A percentile compares a stretch with the other conserved stretches of the same genome.
Conservation (phyloP, 2,113 vertebrate genomes). For the Chionomys nivalis region DNA sequence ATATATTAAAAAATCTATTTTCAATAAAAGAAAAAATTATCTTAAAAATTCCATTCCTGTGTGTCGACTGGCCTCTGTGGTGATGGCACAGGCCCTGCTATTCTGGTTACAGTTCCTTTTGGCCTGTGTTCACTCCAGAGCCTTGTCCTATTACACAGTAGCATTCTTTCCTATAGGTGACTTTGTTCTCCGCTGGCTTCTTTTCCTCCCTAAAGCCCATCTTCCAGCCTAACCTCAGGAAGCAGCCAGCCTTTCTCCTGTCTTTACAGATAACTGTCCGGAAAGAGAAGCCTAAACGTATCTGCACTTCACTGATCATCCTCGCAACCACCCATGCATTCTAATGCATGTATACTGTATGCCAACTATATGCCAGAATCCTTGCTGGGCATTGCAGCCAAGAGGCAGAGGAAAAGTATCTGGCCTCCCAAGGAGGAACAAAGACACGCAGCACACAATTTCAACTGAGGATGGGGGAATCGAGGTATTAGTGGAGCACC, state of each 20-base stretch:
- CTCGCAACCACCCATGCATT: neutral
- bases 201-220: conserved; percentile 3
- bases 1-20: neutral
- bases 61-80: neutral
- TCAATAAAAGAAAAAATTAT: neutral
- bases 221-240: neutral
- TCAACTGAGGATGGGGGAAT: neutral
- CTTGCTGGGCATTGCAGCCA: neutral
- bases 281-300: neutral
- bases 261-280: neutral
- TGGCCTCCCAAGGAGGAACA: neutral
- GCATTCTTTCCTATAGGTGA: neutral
- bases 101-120: neutral
- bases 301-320: neutral
- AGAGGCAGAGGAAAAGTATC: neutral
- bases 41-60: neutral
- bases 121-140: neutral
- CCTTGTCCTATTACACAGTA: neutral
- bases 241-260: neutral
- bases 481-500: neutral
- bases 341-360: neutral
- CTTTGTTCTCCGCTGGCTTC: neutral
- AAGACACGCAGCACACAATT: neutral
- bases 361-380: neutral
- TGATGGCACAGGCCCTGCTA: neutral